Percentiles rank a stretch among this genome's conserved stretches.
phyloP scores from a whole-genome alignment of 2,888 invertebrate genomes.

The Hecatera dysodea region DNA sequence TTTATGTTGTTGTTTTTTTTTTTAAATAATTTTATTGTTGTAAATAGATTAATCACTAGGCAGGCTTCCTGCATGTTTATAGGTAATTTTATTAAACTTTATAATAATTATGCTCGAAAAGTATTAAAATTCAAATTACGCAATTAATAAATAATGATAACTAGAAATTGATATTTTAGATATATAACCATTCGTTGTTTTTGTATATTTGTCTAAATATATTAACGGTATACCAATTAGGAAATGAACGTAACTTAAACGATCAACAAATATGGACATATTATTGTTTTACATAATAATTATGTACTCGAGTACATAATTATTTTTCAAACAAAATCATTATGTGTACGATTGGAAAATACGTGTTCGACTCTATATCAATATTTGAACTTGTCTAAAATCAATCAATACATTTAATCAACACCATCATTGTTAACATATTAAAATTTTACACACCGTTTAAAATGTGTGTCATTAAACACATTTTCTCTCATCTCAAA shows the following conservation, averaged over 20 bases:
- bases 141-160: background rate
- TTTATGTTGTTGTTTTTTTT: no score
- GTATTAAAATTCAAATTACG: no score
- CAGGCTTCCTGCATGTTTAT: no score
- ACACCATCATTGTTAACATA: no score
- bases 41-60: no score
- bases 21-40: no score
- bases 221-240: background rate
- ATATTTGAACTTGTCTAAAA: background rate
- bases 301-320: background rate
- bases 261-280: background rate
- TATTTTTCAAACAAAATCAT: background rate
- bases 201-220: background rate
- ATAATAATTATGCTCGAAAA: background rate
- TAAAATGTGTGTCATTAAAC: background rate
- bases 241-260: background rate
- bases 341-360: background rate
- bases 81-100: no score
- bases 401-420: no score
- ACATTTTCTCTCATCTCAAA: conserved; percentile 15
- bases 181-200: background rate
- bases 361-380: background rate
- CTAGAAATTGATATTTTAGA: background rate
- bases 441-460: background rate
- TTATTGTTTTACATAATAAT: no score